Evolutionary conservation across 2,113 vertebrate genomes (phyloP).

Genomic region (Willisornis vidua): DNA sequence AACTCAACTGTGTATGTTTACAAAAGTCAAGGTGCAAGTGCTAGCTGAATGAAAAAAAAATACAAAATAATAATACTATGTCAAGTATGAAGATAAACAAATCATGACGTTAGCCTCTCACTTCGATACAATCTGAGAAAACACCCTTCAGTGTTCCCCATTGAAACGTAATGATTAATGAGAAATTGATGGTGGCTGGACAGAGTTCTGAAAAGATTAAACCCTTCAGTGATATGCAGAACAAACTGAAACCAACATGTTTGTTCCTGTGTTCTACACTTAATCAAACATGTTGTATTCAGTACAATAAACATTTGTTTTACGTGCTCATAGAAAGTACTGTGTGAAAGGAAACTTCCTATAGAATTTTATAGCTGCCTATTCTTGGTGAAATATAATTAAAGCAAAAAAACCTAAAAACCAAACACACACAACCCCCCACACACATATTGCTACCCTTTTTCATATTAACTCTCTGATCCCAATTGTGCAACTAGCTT

Average conservation of each 20-base stretch:
- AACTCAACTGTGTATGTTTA: conserved; percentile 38
- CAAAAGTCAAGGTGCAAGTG: conserved; percentile 35
- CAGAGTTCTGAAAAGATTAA: conserved; percentile 57
- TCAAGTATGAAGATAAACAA: conserved; percentile 65
- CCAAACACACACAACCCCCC: background rate
- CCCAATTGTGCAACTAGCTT: background rate
- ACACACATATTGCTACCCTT: background rate
- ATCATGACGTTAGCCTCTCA: conserved; percentile 39
- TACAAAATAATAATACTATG: background rate
- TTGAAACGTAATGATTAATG: conserved; percentile 65
- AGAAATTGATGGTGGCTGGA: conserved; percentile 32
- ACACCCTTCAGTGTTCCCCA: conserved; percentile 51
- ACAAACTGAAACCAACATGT: conserved; percentile 54
- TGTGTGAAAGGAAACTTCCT: conserved; percentile 10
- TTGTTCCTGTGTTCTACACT: conserved; percentile 50
- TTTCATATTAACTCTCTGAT: background rate
- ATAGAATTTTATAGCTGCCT: background rate
- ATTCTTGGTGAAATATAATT: background rate
- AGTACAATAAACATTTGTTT: conserved; percentile 57
- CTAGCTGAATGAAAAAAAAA: conserved; percentile 16
- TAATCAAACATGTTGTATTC: conserved; percentile 50
- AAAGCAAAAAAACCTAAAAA: background rate
- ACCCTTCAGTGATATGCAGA: conserved; percentile 44
- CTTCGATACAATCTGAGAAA: conserved; percentile 59
- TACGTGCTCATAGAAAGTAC: background rate